A percentile compares a stretch with the other conserved stretches of the same genome.
phyloP scores from a whole-genome alignment of 2,113 vertebrate species.

The Brachypodius melanocephalos region DNA sequence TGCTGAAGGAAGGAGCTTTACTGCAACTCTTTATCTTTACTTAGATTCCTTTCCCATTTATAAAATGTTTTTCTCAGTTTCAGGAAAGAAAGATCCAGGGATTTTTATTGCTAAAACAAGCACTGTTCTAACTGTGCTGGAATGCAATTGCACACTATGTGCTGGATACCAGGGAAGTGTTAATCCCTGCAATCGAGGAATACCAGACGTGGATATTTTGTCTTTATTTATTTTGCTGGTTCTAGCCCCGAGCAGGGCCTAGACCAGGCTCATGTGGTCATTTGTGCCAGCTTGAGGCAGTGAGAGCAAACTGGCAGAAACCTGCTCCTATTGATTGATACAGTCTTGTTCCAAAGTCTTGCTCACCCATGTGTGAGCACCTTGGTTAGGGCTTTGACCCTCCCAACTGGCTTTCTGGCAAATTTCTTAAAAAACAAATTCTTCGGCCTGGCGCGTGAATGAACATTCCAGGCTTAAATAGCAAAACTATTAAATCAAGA shows the following conservation, averaged over 20 bases:
- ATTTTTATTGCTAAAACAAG: background rate
- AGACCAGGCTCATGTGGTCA: rapidly evolving
- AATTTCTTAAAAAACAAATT: background rate
- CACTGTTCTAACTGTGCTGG: background rate
- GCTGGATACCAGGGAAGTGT: background rate
- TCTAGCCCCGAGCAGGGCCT: background rate
- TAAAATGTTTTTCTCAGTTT: background rate
- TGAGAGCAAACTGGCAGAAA: background rate
- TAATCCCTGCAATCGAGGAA: background rate
- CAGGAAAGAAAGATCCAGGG: background rate
- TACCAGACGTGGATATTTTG: background rate
- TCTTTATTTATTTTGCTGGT: background rate
- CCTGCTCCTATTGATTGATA: background rate
- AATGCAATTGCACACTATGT: background rate
- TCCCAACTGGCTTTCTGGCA: background rate
- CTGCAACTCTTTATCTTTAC: conserved; percentile 2
- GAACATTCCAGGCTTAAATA: background rate
- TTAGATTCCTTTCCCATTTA: background rate
- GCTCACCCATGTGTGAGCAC: background rate
- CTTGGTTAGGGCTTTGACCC: background rate
- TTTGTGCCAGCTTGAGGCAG: background rate
- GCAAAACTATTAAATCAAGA: background rate
- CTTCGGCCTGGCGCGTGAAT: background rate
- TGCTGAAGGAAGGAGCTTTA: conserved; percentile 20
- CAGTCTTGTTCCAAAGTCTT: background rate